Evolutionary conservation across 1,140 invertebrate genomes (phyloP), one percentile per base, ranked within the genome.

Genomic region (Drosophila nigrodunni): DNA sequence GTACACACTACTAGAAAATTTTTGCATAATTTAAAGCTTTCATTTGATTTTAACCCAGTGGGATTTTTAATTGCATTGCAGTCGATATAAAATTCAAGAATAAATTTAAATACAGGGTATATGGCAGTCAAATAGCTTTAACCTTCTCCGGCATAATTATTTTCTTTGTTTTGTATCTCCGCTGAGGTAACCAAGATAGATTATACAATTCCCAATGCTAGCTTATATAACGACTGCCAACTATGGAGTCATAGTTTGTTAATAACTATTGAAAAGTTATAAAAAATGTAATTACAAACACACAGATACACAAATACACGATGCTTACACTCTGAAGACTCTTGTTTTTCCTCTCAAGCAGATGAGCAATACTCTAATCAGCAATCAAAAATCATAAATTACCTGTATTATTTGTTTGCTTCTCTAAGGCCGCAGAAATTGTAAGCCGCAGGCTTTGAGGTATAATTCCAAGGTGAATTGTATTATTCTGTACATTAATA

Each of bases 191-290:
- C 7, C 15, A 37, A 61, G 57, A 74, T 74, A 37, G 49, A 68
- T 74, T 61, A 59, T 47, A 34, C 39, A 68, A 59, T 46, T 25
- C 44, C 57, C 46, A 68, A 60, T 61, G 55, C 54, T 50, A 57
- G 25, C 35, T 50, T 49, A 43, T 66, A 67, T 73, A 62, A 73
- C 64, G 55, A 68, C 68, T 68, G 47, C 58, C 58, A 30, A 35
- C 37, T 72, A 41, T 72, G 61, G 46, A 61, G 47, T 52, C 57
- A 72, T 64, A 55, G n/a, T 47, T 61, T 44, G 49, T 54, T 54
- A 39, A n/a, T n/a, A 25, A 37, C 61, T 13, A 44, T 34, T 35
- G 35, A 41, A 30, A 34, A 44, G 11, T 34, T 11, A 64, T 18
- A 35, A 64, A 64, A 64, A 30, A n/a, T 54, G 13, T 30, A 46